Percentiles rank a stretch among this genome's conserved stretches.
These are phyloP conservation scores for Glaucidium brasilianum DNA, from an alignment of 2,113 vertebrate genomes.

Conservation along the genomic window DNA sequence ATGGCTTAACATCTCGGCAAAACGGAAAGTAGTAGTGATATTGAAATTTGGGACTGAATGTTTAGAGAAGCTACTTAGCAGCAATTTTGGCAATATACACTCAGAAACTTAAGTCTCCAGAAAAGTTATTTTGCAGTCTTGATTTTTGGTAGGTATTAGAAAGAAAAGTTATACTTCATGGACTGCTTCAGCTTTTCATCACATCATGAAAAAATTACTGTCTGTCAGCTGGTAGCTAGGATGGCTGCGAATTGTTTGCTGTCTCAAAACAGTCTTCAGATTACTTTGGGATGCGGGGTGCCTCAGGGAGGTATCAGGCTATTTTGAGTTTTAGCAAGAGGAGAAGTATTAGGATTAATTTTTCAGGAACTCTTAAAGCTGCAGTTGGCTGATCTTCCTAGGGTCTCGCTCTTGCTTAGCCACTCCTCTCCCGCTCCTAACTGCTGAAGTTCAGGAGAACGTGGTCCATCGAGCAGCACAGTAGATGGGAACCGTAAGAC, in stretches of 20 bases:
- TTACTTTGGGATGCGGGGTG: not conserved
- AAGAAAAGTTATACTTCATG: not conserved
- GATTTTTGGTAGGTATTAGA: not conserved
- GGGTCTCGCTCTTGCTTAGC: not conserved
- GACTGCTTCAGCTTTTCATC: not conserved
- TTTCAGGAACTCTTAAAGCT: not conserved
- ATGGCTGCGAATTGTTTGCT: accelerated
- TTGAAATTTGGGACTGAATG: not conserved
- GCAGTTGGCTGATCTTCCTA: not conserved
- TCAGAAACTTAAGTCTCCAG: not conserved
- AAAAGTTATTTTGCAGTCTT: not conserved
- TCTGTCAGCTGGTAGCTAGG: too few species aligned
- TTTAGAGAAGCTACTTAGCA: not conserved
- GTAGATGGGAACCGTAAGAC: too few species aligned
- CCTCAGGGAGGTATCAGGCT: not conserved
- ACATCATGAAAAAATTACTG: not conserved
- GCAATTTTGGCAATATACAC: not conserved
- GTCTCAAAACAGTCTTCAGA: not conserved
- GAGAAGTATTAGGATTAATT: not conserved
- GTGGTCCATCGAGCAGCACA: accelerated
- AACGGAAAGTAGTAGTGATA: not conserved
- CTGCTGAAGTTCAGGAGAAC: not conserved
- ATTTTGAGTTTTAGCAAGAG: not conserved
- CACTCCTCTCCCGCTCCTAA: not conserved
- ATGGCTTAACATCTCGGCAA: not conserved